These are phyloP conservation scores for Philaethria dido DNA, from an alignment of 2,888 invertebrate genomes.

Conservation along the genomic window DNA sequence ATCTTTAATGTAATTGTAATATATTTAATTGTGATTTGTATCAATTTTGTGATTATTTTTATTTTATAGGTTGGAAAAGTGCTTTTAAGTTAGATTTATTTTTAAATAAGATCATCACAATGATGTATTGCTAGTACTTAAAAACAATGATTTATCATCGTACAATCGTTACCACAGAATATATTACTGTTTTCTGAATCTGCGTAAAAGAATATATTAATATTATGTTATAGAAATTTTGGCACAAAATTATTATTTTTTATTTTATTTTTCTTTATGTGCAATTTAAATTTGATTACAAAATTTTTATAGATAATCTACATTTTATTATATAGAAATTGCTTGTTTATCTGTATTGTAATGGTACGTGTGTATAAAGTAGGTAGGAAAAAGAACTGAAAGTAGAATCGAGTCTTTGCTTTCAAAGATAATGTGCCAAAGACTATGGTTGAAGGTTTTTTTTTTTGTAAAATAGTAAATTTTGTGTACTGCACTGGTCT, in stretches of 20 bases:
- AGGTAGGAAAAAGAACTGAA: constrained; percentile 72
- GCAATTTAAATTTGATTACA: constrained; percentile 17
- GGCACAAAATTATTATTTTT: constrained; percentile 10
- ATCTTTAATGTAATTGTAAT: constrained; percentile 26
- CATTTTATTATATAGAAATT: constrained; percentile 11
- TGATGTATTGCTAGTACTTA: constrained; percentile 25
- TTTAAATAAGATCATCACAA: constrained; percentile 39
- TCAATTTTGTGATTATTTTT: constrained; percentile 42
- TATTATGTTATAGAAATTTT: constrained; percentile 1
- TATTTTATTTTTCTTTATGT: constrained; percentile 1
- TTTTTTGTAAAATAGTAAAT: constrained; percentile 60
- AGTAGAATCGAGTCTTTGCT: constrained; percentile 77
- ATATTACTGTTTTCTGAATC: not conserved
- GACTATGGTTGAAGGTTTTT: constrained; percentile 74
- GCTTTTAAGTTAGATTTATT: constrained; percentile 32
- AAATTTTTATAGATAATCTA: constrained; percentile 21
- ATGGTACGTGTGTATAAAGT: constrained; percentile 57
- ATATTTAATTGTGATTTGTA: constrained; percentile 36
- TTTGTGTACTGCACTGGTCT: constrained; percentile 79
- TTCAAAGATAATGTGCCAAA: constrained; percentile 84
- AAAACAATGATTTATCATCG: constrained; percentile 11
- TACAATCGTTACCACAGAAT: constrained; percentile 39
- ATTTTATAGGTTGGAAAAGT: constrained; percentile 30
- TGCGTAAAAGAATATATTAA: not conserved
- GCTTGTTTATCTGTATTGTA: constrained; percentile 27